Evolutionary conservation across 2,113 vertebrate genomes (phyloP).

Genomic region (Perca schrenkii): DNA sequence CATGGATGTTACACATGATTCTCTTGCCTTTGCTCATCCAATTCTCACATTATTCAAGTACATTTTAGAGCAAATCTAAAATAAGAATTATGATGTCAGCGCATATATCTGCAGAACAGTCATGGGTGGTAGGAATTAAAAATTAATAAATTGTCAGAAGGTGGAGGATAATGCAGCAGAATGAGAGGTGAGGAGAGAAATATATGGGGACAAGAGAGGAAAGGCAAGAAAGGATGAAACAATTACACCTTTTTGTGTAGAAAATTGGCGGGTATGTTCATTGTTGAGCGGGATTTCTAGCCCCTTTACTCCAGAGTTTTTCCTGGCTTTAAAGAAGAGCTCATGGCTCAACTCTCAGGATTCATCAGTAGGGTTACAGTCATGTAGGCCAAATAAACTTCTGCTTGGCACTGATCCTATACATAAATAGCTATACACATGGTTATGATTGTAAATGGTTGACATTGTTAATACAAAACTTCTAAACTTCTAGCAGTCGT

Average conservation of each 20-base stretch:
- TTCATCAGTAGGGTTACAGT: not conserved
- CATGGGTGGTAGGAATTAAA: conserved; percentile 54
- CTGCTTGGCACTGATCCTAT: not conserved
- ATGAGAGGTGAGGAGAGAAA: conserved; percentile 23
- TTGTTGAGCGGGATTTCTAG: not conserved
- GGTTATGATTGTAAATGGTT: not conserved
- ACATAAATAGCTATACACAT: not conserved
- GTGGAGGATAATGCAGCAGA: conserved; percentile 51
- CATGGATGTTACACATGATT: not conserved
- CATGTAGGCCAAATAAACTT: not conserved
- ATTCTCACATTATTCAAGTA: conserved; percentile 27
- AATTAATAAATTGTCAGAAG: conserved; percentile 61
- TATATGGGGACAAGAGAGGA: not conserved
- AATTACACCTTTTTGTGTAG: not conserved
- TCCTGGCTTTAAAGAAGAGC: not conserved
- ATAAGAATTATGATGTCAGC: conserved; percentile 55
- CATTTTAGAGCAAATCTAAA: conserved; percentile 55
- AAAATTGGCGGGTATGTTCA: not conserved
- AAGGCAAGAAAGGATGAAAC: not conserved
- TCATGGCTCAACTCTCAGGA: not conserved
- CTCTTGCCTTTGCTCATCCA: not conserved
- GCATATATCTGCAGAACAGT: conserved; percentile 27
- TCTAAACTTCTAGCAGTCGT: not conserved
- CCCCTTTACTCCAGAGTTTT: not conserved
- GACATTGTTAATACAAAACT: not conserved